Evolutionary conservation across 1,140 invertebrate species (phyloP), one percentile per base, ranked within the genome.

Genomic region (Pseudoatta argentina): DNA sequence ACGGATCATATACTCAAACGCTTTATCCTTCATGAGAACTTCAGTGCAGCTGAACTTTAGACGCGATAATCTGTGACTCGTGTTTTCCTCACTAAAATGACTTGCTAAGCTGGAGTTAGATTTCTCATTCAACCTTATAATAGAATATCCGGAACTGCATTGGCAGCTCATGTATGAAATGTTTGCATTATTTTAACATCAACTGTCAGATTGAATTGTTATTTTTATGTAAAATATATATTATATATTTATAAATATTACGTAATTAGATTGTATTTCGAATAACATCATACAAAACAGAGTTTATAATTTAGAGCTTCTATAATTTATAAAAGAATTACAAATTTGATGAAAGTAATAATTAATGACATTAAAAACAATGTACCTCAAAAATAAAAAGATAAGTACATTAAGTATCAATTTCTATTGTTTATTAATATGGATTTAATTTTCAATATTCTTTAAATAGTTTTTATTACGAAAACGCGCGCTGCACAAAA

Each of bases 31-130:
- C 34, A 12, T 18, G 27, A 59, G 79, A 61, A 83, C 12, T 82
- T 27, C 24, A 8, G 39, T 18, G 71, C 67, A 48, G 69, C 51
- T 39, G 39, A 83, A 83, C 79, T 83, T 73, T 44, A 83, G 69
- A 73, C 67, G 39, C 53, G 67, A 83, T 83, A 83, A 83, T 83
- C 79, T 73, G 44, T 72, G 44, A 79, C 77, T 79, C 64, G 48
- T 59, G 53, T 48, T 72, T 55, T 61, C 24, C 34, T 77, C 30
- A 8, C 12, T 34, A 55, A 83, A 83, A 73, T 14, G 79, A 39
- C 39, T 30, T n/a, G 55, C 53, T 69, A 81, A 81, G 48, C 55
- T 21, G 67, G 55, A 63, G n/a, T 67, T 82, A 48, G 44, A 71
- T 63, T 64, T 86, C 48, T 51, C 66, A 81, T 82, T 78, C 67